Evolutionary conservation across 2,888 invertebrate genomes (phyloP), one percentile per base, ranked within the genome.

Genomic region (Colostygia pectinataria): DNA sequence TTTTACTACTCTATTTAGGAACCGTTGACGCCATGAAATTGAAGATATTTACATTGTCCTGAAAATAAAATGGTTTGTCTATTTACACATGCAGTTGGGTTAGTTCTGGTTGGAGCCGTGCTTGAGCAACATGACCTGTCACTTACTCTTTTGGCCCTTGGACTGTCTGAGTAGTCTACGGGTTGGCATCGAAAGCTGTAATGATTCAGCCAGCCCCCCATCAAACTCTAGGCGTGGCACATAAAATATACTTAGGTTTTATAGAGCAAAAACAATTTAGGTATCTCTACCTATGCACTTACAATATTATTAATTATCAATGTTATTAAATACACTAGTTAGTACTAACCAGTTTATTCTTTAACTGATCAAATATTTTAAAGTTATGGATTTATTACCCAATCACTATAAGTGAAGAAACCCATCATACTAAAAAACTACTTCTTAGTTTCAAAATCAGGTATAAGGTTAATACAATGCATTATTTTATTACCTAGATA

Each of bases 151-250:
- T 93, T 91, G 62, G 97, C 95, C 77, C 93, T 92, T 58, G 95
- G 93, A 84, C 93, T 94, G 86, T 94, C 92, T 68, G 94, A 92
- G 91, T 96, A 95, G 92, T 97, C 97, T 84, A 97, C 97, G 54
- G 97, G 97, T 91, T 97, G 96, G 92, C 97, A 97, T 78, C 93
- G 93, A 80, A 95, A 94, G 88, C 94, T 96, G 94, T 97, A 97
- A 78, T 96, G 94, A 77, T 93, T 93, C 93, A 95, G 94, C 97
- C 97, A 97, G 82, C 97, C 97, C 76, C 95, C 95, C 94, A 95
- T 94, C 92, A 95, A 92, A 89, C 95, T 94, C 96, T 96, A 80
- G 76, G 74, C 71, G 72, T 71, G 91, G 83, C 73, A 74, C 71
- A 75, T 69, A 78, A 79, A 78, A 73, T 67, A 68, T 47, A 39